phyloP scores from a whole-genome alignment of 1,140 invertebrate genomes.

The Heliconius congener region DNA sequence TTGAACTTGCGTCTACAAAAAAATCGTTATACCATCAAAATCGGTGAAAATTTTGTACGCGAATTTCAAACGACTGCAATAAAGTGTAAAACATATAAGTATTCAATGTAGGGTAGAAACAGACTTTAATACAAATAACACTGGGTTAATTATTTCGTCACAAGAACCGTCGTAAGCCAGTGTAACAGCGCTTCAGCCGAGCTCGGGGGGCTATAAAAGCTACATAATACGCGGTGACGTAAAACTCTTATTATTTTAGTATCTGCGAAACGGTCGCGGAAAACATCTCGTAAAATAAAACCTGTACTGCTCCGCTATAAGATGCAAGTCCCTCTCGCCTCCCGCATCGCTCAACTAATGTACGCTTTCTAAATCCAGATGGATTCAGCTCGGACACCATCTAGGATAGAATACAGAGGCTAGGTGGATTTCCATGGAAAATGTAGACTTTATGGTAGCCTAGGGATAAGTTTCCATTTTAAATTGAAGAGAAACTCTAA shows the following conservation, averaged over 20 bases:
- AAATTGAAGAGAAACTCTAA: slow-evolving; percentile 78
- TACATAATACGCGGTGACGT: slow-evolving; percentile 78
- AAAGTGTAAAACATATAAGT: slow-evolving; percentile 55
- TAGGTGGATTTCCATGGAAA: slow-evolving; percentile 78
- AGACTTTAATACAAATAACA: slow-evolving; percentile 71
- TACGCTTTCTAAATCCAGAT: slow-evolving; percentile 70
- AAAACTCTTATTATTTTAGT: slow-evolving; percentile 81
- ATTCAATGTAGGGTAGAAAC: slow-evolving; percentile 54
- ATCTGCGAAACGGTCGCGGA: slow-evolving; percentile 76
- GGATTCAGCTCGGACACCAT: slow-evolving; percentile 75
- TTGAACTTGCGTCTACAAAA: neutral
- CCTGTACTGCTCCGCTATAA: slow-evolving; percentile 62
- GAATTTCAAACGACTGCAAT: slow-evolving; percentile 45
- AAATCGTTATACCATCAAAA: slow-evolving; percentile 31
- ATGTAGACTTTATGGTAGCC: slow-evolving; percentile 79
- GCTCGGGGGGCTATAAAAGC: slow-evolving; percentile 73
- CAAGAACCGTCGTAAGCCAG: slow-evolving; percentile 76
- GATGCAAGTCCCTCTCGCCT: slow-evolving; percentile 58
- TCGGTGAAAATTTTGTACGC: slow-evolving; percentile 28
- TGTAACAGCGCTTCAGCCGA: slow-evolving; percentile 72
- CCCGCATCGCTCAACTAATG: slow-evolving; percentile 57
- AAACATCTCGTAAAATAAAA: slow-evolving; percentile 80
- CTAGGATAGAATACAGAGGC: slow-evolving; percentile 69
- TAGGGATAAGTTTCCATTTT: slow-evolving; percentile 80
- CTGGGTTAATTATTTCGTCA: slow-evolving; percentile 79